Base-by-base conservation (phyloP, 2,113 vertebrate species). In the Amblyornis subalaris region DNA sequence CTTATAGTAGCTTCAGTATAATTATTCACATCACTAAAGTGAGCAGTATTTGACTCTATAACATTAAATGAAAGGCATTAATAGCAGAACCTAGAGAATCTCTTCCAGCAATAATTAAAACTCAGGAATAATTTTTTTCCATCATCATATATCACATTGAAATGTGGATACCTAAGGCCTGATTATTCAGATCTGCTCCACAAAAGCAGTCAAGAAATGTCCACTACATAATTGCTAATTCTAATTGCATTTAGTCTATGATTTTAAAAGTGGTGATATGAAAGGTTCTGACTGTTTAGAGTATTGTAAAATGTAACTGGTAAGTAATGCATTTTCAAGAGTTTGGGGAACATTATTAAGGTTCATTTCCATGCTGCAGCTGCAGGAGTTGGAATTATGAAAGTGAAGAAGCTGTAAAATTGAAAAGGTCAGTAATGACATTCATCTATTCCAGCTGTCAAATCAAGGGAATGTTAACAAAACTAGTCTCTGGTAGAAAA, bases 351-450 rank as follows among this genome's bases (percentile, higher is more conserved):
- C 82, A 87, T 82, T 90, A 94, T 94, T 90, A 84, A 95, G 95
- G 90, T 91, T 93, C 69, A 75, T 91, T 95, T 94, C 76, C 91
- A 86, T 88, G 91, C 72, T 77, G 93, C 80, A 84, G 85, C 91
- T 91, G 64, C 81, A 95, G 35, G 76, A 96, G 73, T 78, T 93
- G 87, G 91, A 94, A 89, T 93, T 95, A 89, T 45, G 85, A 91
- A 89, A 90, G 81, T 89, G 86, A 95, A 96, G 93, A 97, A 96
- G 90, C 94, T 95, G 93, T 83, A 93, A 96, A 95, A 90, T 79
- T 89, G 93, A 93, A 97, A 97, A 97, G 95, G 95, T 97, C 97
- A 97, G 72, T 85, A 94, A 88, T 85, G 94, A 96, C 95, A 96
- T 97, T 97, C 78, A 80, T 96, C 92, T 92, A 83, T 96, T 96